phyloP scores from a whole-genome alignment of 2,888 invertebrate species.

The Cephus pygmeus region DNA sequence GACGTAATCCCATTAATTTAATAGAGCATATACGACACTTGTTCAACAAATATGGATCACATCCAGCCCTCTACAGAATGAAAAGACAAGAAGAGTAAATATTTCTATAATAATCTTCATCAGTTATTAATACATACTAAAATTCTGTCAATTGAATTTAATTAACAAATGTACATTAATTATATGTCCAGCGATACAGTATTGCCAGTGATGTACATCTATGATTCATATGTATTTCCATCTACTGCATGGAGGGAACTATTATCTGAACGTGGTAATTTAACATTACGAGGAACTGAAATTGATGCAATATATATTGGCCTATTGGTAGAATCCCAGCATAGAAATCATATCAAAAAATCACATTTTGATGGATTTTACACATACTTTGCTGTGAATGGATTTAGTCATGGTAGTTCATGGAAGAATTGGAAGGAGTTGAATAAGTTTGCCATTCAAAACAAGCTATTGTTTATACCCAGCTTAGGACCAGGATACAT shows the following conservation, averaged over 20 bases:
- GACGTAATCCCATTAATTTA: slow-evolving; percentile 67
- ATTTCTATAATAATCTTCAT: background rate
- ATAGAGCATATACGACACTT: slow-evolving; percentile 66
- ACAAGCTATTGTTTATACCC: slow-evolving; percentile 74
- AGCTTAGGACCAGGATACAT: slow-evolving; percentile 79
- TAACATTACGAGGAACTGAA: slow-evolving; percentile 68
- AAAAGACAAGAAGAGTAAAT: slow-evolving; percentile 61
- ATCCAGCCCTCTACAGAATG: slow-evolving; percentile 70
- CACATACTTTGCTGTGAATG: slow-evolving; percentile 75
- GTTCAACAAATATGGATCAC: slow-evolving; percentile 67
- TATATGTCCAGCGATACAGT: slow-evolving; percentile 45
- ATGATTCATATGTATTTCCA: slow-evolving; percentile 72
- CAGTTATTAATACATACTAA: background rate
- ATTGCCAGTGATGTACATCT: slow-evolving; percentile 74
- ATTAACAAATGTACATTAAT: background rate
- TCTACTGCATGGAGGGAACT: slow-evolving; percentile 69
- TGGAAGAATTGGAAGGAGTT: slow-evolving; percentile 72
- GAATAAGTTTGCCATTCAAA: slow-evolving; percentile 70
- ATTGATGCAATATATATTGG: slow-evolving; percentile 73
- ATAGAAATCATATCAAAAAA: slow-evolving; percentile 68
- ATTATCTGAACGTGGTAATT: slow-evolving; percentile 63
- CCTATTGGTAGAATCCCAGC: slow-evolving; percentile 69
- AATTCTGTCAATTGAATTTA: slow-evolving; percentile 3
- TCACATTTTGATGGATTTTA: slow-evolving; percentile 73
- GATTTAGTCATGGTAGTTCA: slow-evolving; percentile 74